Evolutionary conservation across 2,113 vertebrate genomes (phyloP).

Genomic region (Hyla sarda): DNA sequence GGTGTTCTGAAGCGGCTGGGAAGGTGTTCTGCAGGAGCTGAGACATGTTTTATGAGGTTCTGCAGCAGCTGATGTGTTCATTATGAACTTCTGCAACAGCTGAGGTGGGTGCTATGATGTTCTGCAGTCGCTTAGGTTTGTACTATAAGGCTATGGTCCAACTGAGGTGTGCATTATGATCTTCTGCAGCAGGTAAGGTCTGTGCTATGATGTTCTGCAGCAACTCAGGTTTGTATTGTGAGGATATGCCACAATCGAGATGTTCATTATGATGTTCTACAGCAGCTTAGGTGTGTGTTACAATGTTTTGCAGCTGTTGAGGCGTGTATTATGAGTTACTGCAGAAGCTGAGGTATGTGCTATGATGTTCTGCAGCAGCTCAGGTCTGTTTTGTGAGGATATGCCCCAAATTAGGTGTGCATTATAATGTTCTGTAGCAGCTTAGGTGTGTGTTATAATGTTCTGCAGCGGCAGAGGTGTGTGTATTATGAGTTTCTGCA

Average conservation of each 20-base stretch:
- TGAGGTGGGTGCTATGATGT: background rate
- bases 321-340: background rate
- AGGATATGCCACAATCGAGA: background rate
- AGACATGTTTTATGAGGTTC: background rate
- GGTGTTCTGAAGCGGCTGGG: background rate
- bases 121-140: background rate
- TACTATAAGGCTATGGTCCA: background rate
- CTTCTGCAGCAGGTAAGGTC: background rate
- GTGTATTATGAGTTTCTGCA: too few relatives aligned
- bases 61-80: background rate
- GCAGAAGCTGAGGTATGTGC: background rate
- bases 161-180: background rate
- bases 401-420: too few relatives aligned
- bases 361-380: background rate
- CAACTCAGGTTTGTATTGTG: background rate
- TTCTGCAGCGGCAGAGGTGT: background rate
- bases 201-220: background rate
- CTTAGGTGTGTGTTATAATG: background rate
- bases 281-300: background rate
- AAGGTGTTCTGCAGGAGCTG: background rate
- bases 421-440: background rate
- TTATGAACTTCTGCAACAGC: background rate
- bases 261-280: background rate
- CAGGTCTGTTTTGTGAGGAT: too few relatives aligned
- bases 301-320: background rate